Conservation (phyloP, 2,888 invertebrate species). For the Ormyrus labotus region DNA sequence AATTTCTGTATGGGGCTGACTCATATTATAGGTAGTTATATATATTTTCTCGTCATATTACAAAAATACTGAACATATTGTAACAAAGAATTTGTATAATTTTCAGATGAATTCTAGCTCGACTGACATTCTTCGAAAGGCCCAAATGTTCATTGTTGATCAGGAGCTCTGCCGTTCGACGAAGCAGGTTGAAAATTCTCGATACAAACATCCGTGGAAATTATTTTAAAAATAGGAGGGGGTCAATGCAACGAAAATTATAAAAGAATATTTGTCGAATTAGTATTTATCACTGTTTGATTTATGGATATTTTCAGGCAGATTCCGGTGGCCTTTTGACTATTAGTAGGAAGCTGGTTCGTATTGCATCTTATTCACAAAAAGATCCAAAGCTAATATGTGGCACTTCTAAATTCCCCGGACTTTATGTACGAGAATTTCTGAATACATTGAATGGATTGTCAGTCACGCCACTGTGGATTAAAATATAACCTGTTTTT, state of each 20-base stretch:
- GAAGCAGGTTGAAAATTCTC: neutral
- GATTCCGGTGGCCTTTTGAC: constrained; percentile 24
- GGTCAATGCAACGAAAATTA: constrained; percentile 15
- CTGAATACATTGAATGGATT: constrained; percentile 24
- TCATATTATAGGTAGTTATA: neutral
- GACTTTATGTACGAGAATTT: constrained; percentile 27
- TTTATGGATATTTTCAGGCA: neutral
- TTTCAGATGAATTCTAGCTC: neutral
- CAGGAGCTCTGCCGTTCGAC: neutral
- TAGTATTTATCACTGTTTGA: neutral
- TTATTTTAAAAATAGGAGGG: neutral
- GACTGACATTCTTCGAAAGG: constrained; percentile 2
- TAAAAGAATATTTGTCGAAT: neutral
- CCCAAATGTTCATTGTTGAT: constrained; percentile 9
- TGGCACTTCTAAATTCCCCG: constrained; percentile 16
- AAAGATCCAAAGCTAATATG: neutral
- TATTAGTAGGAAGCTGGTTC: constrained; percentile 7
- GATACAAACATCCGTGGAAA: constrained; percentile 7
- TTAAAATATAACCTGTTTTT: no score
- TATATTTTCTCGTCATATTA: no score
- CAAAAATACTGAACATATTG: no score
- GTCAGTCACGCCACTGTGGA: neutral
- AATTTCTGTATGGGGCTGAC: constrained; percentile 29
- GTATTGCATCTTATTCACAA: constrained; percentile 23
- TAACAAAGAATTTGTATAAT: neutral